These are phyloP conservation scores for Elysia crispata DNA, from an alignment of 2,888 invertebrate genomes.

Conservation along the genomic window DNA sequence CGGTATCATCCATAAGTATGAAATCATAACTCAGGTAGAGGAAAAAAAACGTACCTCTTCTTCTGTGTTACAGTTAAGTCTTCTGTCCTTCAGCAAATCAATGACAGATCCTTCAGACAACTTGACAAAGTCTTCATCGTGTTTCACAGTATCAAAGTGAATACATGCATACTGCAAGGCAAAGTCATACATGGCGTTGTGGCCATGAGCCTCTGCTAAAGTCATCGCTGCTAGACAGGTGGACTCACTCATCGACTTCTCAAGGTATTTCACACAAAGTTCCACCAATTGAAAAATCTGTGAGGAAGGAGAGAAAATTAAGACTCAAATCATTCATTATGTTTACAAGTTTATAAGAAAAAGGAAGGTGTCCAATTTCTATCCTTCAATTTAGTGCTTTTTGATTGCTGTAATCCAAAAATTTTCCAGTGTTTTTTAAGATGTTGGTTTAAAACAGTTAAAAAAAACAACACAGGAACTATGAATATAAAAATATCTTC, in stretches of 20 bases:
- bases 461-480: no score
- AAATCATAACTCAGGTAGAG: no score
- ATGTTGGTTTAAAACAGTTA: no score
- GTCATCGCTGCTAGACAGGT: conserved; percentile 71
- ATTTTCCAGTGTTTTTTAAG: no score
- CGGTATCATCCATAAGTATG: no score
- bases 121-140: conserved; percentile 69
- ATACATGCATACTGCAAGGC: conserved; percentile 65
- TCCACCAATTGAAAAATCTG: conserved; percentile 58
- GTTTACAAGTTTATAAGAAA: no score
- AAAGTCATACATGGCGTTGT: conserved; percentile 64
- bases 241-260: conserved; percentile 67
- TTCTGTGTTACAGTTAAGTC: conserved; percentile 64
- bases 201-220: conserved; percentile 69
- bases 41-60: conserved; percentile 50
- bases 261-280: conserved; percentile 66
- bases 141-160: conserved; percentile 62
- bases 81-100: conserved; percentile 65
- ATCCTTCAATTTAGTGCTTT: no score
- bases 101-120: conserved; percentile 67
- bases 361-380: no score
- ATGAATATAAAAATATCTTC: no score
- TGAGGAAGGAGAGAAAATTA: background rate
- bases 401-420: no score
- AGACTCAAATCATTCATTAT: no score